Percentiles rank a stretch among this genome's conserved stretches.
These are phyloP conservation scores for Pseudomugil gertrudae DNA, from an alignment of 2,797 vertebrate genomes.

Conservation along the genomic window DNA sequence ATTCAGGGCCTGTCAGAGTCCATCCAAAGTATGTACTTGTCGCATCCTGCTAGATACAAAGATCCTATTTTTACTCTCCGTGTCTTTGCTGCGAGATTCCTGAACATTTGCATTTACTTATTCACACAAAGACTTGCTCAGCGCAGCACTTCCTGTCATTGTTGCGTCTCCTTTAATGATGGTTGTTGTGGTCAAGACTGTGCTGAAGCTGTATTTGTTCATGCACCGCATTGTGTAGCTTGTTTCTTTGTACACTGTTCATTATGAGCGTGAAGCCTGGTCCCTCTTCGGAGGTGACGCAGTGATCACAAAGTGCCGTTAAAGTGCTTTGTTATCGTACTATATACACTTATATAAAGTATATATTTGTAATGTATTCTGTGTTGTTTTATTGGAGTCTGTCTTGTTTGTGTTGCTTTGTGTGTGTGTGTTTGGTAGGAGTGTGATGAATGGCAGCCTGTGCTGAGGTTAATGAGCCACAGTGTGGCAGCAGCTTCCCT, in stretches of 20 bases:
- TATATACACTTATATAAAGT: constrained; percentile 60
- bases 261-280: constrained; percentile 61
- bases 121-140: constrained; percentile 13
- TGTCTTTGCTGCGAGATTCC: constrained; percentile 5
- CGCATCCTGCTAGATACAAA: background rate
- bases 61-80: constrained; percentile 7
- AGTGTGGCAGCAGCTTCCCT: constrained; percentile 70
- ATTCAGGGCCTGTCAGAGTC: constrained; percentile 38
- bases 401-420: constrained; percentile 51
- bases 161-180: constrained; percentile 43
- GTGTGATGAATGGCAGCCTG: constrained; percentile 35
- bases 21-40: background rate
- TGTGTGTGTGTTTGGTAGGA: constrained; percentile 22
- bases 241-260: constrained; percentile 59
- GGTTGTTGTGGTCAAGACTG: constrained; percentile 54
- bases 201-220: constrained; percentile 60
- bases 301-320: constrained; percentile 82
- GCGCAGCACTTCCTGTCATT: constrained; percentile 11
- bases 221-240: constrained; percentile 42
- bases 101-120: constrained; percentile 19
- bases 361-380: constrained; percentile 81
- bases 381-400: constrained; percentile 66
- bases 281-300: constrained; percentile 58
- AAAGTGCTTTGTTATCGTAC: constrained; percentile 79
- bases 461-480: constrained; percentile 66